Conservation (phyloP, 2,113 vertebrate species). For the Trochalopteron elliotii region DNA sequence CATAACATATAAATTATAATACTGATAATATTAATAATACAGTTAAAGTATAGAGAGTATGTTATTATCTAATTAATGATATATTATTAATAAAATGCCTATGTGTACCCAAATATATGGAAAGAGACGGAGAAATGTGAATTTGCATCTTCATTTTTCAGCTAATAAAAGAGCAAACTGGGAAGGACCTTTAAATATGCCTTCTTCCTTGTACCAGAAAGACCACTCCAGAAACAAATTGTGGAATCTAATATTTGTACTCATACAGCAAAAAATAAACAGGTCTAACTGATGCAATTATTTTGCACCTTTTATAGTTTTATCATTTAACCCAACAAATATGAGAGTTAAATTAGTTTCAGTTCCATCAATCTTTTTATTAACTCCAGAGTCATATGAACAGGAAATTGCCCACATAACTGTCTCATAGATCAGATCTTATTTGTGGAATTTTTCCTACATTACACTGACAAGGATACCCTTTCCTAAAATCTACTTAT, state of each 20-base stretch:
- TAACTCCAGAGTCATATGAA: neutral
- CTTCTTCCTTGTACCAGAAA: neutral
- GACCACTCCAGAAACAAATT: neutral
- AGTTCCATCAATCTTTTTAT: neutral
- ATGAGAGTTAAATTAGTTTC: neutral
- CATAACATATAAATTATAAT: neutral
- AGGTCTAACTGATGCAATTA: neutral
- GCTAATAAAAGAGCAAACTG: neutral
- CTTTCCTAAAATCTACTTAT: neutral
- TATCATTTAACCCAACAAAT: neutral
- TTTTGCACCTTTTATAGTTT: neutral
- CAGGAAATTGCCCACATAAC: neutral
- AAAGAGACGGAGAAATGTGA: neutral
- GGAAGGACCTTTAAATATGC: neutral
- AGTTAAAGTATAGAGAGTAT: neutral
- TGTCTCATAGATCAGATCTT: neutral
- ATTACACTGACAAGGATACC: neutral
- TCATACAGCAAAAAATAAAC: neutral
- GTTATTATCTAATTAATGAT: neutral
- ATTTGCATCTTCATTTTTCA: neutral
- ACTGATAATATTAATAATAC: neutral
- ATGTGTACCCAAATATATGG: neutral
- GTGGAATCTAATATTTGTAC: neutral
- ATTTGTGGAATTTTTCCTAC: neutral
- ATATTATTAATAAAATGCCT: neutral